Percentiles rank a stretch among this genome's conserved stretches.
phyloP scores from a whole-genome alignment of 2,797 vertebrate genomes.

The Pteronotus mesoamericanus region DNA sequence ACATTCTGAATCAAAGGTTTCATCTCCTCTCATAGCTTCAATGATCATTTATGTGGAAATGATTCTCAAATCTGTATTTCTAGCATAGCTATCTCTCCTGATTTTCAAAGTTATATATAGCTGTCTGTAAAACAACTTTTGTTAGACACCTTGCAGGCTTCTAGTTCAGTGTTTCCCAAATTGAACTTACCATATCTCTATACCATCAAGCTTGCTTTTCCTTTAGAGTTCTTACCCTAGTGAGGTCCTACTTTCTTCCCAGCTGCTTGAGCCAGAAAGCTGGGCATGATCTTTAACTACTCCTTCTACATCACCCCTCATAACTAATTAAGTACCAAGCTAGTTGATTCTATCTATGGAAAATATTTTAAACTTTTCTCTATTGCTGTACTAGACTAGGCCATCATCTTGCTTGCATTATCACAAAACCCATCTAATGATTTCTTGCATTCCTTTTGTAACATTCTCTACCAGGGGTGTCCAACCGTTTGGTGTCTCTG shows the following conservation, averaged over 20 bases:
- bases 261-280: neutral
- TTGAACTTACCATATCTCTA: neutral
- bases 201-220: neutral
- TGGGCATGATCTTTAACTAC: neutral
- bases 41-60: neutral
- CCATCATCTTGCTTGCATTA: neutral
- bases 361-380: constrained; percentile 20
- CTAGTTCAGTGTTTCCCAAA: neutral
- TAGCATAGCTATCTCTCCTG: neutral
- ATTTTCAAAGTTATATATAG: neutral
- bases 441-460: neutral
- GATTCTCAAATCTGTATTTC: neutral
- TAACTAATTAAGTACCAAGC: neutral
- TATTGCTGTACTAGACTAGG: neutral
- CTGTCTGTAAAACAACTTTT: neutral
- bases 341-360: neutral
- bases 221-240: neutral
- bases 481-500: too few species aligned
- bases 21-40: neutral
- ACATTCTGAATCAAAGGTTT: constrained; percentile 12
- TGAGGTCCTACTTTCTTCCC: neutral
- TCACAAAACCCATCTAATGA: constrained; percentile 22
- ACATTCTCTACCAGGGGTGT: neutral
- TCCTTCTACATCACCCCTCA: neutral
- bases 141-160: neutral